phyloP scores from a whole-genome alignment of 2,113 vertebrate species.

The Boleophthalmus pectinirostris region DNA sequence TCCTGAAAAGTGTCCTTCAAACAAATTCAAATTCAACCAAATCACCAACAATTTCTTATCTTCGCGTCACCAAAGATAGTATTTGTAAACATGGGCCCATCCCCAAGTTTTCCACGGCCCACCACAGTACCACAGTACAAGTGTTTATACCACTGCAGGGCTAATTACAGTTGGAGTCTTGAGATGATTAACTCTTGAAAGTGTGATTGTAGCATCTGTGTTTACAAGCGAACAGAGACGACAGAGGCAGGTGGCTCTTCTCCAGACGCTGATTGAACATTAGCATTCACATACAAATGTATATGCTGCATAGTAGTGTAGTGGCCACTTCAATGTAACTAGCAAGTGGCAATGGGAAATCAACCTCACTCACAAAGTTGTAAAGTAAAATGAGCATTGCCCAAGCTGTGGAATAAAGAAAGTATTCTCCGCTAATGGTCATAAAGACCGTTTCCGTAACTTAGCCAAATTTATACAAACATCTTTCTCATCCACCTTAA shows the following conservation, averaged over 20 bases:
- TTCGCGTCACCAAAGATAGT: background rate
- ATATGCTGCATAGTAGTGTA: background rate
- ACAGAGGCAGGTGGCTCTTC: slow-evolving; percentile 35
- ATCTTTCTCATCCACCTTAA: no score
- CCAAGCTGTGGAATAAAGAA: background rate
- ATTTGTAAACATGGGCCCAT: slow-evolving; percentile 26
- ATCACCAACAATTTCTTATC: background rate
- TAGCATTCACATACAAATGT: slow-evolving; percentile 7
- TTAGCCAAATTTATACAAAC: no score
- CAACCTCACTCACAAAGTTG: background rate
- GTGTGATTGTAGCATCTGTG: slow-evolving; percentile 33
- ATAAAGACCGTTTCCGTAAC: no score
- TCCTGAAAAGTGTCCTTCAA: no score
- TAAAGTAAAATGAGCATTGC: background rate
- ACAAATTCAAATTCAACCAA: no score
- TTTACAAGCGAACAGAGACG: slow-evolving; percentile 20
- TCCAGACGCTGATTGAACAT: slow-evolving; percentile 18
- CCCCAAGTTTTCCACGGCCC: slow-evolving; percentile 9
- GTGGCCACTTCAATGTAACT: background rate
- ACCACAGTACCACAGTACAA: slow-evolving; percentile 22
- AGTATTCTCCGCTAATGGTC: background rate
- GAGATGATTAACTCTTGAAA: slow-evolving; percentile 48
- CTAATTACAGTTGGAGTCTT: slow-evolving; percentile 36
- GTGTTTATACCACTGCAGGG: slow-evolving; percentile 29
- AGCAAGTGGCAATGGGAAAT: background rate